phyloP scores from a whole-genome alignment of 1,140 invertebrate species.

The Pseudomyrmex sp. region DNA sequence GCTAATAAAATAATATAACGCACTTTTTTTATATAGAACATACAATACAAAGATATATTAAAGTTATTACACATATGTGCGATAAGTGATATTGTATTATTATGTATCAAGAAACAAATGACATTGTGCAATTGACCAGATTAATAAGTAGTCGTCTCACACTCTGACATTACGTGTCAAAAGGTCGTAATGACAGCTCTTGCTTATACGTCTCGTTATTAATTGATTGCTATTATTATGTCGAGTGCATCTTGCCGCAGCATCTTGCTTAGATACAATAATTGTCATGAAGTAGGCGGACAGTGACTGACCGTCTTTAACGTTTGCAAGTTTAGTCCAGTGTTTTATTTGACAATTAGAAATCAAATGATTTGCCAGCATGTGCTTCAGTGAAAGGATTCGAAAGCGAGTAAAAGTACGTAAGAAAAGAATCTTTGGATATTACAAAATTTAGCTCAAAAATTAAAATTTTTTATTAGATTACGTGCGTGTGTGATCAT shows the following conservation, averaged over 20 bases:
- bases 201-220: neutral
- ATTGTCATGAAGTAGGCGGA: slow-evolving; percentile 51
- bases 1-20: neutral
- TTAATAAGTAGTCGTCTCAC: slow-evolving; percentile 17
- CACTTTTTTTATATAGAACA: neutral
- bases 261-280: slow-evolving; percentile 45
- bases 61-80: neutral
- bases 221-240: slow-evolving; percentile 14
- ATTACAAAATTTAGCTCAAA: too few relatives aligned
- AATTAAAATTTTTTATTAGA: neutral
- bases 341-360: slow-evolving; percentile 53
- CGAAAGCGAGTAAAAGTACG: slow-evolving; percentile 54
- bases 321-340: slow-evolving; percentile 7
- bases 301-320: slow-evolving; percentile 48
- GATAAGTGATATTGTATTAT: neutral
- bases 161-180: neutral
- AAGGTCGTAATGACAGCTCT: slow-evolving; percentile 25
- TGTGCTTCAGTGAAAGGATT: slow-evolving; percentile 56
- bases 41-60: neutral
- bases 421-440: neutral
- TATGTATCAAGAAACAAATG: neutral
- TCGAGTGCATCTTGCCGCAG: neutral
- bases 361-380: slow-evolving; percentile 30
- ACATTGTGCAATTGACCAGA: neutral
- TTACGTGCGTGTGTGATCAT: neutral